phyloP scores from a whole-genome alignment of 2,113 vertebrate species.

The Platichthys flesus region DNA sequence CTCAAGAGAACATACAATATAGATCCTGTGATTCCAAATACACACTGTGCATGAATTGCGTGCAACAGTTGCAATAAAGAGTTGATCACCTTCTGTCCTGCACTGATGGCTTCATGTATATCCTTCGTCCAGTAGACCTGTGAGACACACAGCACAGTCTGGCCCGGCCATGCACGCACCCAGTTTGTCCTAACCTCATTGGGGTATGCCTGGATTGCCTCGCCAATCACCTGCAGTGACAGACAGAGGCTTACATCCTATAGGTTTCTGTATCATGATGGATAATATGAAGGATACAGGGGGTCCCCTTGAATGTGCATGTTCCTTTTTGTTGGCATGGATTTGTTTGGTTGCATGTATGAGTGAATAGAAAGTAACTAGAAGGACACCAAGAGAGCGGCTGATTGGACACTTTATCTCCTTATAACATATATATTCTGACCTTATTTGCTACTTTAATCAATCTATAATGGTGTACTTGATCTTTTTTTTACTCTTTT shows the following conservation, averaged over 20 bases:
- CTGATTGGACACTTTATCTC: too few species aligned
- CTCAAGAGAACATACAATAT: not conserved
- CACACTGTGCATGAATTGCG: not conserved
- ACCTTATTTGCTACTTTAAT: too few species aligned
- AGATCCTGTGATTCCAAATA: not conserved
- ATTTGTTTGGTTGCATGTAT: too few species aligned
- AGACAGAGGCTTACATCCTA: not conserved
- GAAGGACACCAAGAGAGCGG: not conserved
- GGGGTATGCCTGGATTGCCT: conserved; percentile 85
- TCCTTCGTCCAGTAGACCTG: conserved; percentile 90
- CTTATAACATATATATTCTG: too few species aligned
- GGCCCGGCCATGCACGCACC: conserved; percentile 91
- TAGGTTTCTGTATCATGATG: not conserved
- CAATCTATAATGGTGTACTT: too few species aligned
- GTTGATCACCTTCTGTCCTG: conserved; percentile 78
- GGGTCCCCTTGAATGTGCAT: not conserved
- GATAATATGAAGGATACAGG: not conserved
- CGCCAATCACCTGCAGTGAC: conserved; percentile 83
- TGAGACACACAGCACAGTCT: conserved; percentile 92
- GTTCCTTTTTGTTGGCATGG: not conserved
- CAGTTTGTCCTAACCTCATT: conserved; percentile 82
- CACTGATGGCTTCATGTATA: conserved; percentile 84
- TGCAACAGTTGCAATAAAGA: not conserved
- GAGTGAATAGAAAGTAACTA: not conserved
- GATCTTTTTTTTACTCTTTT: too few species aligned